Percentiles rank a stretch among this genome's conserved stretches.
Evolutionary conservation across 2,113 vertebrate species (phyloP).

Genomic region (Colius striatus): DNA sequence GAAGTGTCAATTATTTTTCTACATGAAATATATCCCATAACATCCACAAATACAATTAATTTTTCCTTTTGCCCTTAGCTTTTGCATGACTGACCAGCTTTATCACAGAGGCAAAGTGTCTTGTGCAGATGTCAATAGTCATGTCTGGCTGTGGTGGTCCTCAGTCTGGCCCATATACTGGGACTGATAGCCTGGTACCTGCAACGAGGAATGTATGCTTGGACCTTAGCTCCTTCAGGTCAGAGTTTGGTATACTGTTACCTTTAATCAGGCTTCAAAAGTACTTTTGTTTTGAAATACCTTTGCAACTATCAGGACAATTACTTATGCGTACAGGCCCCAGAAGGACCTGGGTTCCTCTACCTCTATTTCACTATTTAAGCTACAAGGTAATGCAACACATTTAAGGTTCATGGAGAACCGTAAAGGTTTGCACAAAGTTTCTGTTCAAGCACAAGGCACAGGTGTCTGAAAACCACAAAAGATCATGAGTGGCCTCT

Average conservation of each 20-base stretch:
- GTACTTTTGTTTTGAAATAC: background rate
- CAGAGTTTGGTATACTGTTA: background rate
- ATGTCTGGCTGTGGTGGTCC: background rate
- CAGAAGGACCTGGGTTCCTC: background rate
- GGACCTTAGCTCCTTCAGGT: background rate
- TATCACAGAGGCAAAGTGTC: rapidly evolving
- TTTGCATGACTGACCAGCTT: background rate
- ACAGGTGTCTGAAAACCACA: background rate
- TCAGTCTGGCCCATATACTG: background rate
- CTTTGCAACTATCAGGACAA: background rate
- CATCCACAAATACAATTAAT: background rate
- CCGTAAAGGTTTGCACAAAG: background rate
- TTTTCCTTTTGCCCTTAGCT: background rate
- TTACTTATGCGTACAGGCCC: background rate
- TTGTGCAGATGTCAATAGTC: background rate
- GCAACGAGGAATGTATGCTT: background rate
- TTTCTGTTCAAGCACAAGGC: background rate
- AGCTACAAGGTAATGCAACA: background rate
- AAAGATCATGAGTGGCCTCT: background rate
- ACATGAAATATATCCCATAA: background rate
- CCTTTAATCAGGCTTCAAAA: background rate
- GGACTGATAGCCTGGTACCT: background rate
- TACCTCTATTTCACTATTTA: background rate
- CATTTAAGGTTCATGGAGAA: background rate
- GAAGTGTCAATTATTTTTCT: background rate